These are phyloP conservation scores for Microtus agrestis DNA, from an alignment of 2,797 vertebrate species.

Conservation along the genomic window DNA sequence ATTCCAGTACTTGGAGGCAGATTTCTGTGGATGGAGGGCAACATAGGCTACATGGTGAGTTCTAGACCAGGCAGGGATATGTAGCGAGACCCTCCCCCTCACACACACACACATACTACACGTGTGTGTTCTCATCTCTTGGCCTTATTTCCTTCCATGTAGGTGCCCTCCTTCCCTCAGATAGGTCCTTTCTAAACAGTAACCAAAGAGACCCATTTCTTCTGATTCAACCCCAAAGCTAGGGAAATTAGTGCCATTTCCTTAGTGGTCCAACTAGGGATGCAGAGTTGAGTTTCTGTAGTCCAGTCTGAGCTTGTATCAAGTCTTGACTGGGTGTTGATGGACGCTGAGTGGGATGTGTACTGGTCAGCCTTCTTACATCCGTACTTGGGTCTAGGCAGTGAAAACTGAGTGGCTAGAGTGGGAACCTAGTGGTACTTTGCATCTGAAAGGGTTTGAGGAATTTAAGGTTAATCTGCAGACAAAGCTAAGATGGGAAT, in stretches of 20 bases:
- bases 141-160: constrained; percentile 14
- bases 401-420: neutral
- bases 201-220: neutral
- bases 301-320: neutral
- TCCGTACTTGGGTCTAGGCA: constrained; percentile 3
- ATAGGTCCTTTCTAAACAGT: neutral
- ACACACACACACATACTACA: no score
- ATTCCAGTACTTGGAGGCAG: neutral
- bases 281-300: neutral
- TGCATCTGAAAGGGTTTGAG: neutral
- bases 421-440: neutral
- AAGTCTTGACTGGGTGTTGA: neutral
- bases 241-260: constrained; percentile 28
- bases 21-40: neutral
- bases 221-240: neutral
- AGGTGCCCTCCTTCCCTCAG: neutral
- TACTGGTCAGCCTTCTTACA: neutral
- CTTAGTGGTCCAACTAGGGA: neutral
- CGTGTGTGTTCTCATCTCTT: neutral
- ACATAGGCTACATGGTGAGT: neutral
- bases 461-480: constrained; percentile 15
- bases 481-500: neutral
- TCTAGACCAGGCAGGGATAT: neutral
- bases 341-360: constrained; percentile 13
- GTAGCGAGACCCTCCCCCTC: neutral